These are phyloP conservation scores for Lethenteron camtschaticum DNA, from an alignment of 2,113 vertebrate genomes.

Conservation along the genomic window DNA sequence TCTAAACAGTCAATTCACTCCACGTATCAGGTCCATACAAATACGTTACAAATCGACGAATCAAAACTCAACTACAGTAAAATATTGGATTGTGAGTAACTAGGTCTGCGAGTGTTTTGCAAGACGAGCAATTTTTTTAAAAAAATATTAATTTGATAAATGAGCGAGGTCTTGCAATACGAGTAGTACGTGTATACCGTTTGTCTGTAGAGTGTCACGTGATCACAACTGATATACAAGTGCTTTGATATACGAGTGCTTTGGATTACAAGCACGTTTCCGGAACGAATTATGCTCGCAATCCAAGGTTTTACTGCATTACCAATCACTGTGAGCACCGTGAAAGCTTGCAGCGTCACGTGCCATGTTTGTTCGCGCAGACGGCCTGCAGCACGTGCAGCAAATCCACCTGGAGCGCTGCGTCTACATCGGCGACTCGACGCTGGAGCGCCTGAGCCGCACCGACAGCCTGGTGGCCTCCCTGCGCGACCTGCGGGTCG, in stretches of 20 bases:
- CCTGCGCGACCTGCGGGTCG: conserved; percentile 39
- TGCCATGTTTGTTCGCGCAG: conserved; percentile 19
- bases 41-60: too few relatives aligned
- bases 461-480: conserved; percentile 43
- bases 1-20: too few relatives aligned
- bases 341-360: too few relatives aligned
- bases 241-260: background rate
- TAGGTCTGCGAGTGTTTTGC: too few relatives aligned
- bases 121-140: background rate
- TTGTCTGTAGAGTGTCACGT: background rate
- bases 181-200: background rate
- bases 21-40: too few relatives aligned
- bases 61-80: too few relatives aligned
- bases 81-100: too few relatives aligned
- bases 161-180: too few relatives aligned
- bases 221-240: background rate
- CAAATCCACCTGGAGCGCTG: conserved; percentile 59
- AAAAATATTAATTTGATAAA: background rate
- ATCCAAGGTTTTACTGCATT: background rate
- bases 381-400: conserved; percentile 49
- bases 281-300: background rate
- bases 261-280: background rate
- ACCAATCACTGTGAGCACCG: too few relatives aligned
- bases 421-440: conserved; percentile 62
- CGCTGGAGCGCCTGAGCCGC: conserved; percentile 48